phyloP scores from a whole-genome alignment of 2,113 vertebrate genomes.

The Crotophaga sulcirostris region DNA sequence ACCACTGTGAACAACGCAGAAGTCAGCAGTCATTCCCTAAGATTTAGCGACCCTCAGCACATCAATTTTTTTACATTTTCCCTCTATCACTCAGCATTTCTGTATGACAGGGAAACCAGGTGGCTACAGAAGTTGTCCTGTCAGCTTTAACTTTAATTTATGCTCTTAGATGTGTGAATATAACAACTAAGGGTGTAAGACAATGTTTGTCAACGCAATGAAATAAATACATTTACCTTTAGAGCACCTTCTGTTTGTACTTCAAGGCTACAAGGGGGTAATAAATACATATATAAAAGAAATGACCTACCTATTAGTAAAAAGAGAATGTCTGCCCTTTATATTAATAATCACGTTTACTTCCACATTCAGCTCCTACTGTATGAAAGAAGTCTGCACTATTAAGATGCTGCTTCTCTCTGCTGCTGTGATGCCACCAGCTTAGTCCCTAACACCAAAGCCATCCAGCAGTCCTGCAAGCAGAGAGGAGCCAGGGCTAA shows the following conservation, averaged over 20 bases:
- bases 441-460: background rate
- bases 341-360: background rate
- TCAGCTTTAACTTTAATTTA: constrained; percentile 78
- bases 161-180: constrained; percentile 67
- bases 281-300: constrained; percentile 32
- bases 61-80: constrained; percentile 54
- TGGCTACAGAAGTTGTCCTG: constrained; percentile 68
- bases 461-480: background rate
- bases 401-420: background rate
- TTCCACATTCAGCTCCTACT: constrained; percentile 11
- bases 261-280: constrained; percentile 46
- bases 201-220: constrained; percentile 70
- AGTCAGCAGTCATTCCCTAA: constrained; percentile 67
- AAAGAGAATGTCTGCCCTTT: background rate
- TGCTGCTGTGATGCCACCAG: background rate
- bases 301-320: background rate
- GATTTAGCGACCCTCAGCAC: constrained; percentile 70
- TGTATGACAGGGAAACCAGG: constrained; percentile 40
- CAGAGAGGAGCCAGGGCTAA: background rate
- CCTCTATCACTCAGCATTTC: constrained; percentile 57
- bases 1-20: constrained; percentile 62
- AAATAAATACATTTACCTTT: constrained; percentile 80
- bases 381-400: background rate
- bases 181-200: constrained; percentile 61
- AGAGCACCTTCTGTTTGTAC: constrained; percentile 36